Evolutionary conservation across 2,113 vertebrate genomes (phyloP).

Genomic region (Callionymus lyra): DNA sequence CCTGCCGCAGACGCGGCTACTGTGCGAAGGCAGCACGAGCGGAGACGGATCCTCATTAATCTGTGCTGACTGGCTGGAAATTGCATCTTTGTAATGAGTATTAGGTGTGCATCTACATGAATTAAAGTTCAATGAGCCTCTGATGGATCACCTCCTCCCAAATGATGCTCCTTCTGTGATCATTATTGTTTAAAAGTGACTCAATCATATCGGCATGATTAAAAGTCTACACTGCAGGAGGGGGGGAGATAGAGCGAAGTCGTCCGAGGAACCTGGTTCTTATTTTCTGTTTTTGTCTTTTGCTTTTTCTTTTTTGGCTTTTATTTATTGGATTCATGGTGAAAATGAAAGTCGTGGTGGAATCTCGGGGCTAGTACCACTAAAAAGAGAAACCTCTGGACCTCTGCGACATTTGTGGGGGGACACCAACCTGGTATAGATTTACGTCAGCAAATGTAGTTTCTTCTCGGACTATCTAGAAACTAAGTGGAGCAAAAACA

Average conservation of each 20-base stretch:
- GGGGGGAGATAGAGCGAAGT: conserved; percentile 46
- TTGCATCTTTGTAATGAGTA: conserved; percentile 79
- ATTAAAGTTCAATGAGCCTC: conserved; percentile 75
- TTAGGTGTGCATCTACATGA: conserved; percentile 80
- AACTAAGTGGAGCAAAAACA: too few species aligned
- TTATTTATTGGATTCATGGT: conserved; percentile 4
- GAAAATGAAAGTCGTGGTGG: conserved; percentile 1
- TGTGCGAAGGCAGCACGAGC: conserved; percentile 55
- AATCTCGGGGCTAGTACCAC: not conserved
- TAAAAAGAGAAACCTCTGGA: too few species aligned
- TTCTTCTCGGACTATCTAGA: too few species aligned
- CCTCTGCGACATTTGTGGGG: too few species aligned
- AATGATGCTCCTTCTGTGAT: conserved; percentile 62
- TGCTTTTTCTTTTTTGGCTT: conserved; percentile 12
- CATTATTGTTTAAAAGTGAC: conserved; percentile 72
- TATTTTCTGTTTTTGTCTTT: too few species aligned
- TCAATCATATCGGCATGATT: conserved; percentile 72
- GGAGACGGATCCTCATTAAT: conserved; percentile 68
- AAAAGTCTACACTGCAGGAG: conserved; percentile 44
- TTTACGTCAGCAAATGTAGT: too few species aligned
- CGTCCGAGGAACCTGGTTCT: conserved; percentile 25
- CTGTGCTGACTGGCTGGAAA: conserved; percentile 71
- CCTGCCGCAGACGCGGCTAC: conserved; percentile 50
- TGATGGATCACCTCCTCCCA: conserved; percentile 70
- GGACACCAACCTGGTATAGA: too few species aligned